Evolutionary conservation across 2,888 invertebrate species (phyloP), one percentile per base, ranked within the genome.

Genomic region (Onchidella celtica): DNA sequence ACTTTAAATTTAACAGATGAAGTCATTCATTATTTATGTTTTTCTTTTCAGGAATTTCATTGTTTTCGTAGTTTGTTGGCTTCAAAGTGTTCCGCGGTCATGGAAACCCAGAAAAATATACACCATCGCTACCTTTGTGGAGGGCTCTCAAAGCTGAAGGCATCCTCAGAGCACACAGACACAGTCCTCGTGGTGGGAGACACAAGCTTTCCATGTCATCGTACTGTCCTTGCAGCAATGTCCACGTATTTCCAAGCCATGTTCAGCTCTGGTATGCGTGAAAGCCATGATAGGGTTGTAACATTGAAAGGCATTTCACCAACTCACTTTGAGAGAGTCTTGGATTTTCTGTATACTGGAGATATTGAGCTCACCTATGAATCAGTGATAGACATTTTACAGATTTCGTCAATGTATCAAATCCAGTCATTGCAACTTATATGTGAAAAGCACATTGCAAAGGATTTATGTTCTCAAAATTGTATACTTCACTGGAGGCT

Each of bases 381-480:
- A 68, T 97, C 97, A 91, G 97, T 97, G 0, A 96, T 96, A 89
- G 89, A 91, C 68, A 75, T 91, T n/a, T 94, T 98, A 21, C 95
- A 96, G 89, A 96, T 96, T 0, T 97, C 97, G 1, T 97, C 98
- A 93, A 97, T 97, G 91, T 95, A 98, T 75, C 96, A 96, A 88
- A 96, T 98, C 88, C 94, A 96, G 74, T 96, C 97, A 0, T 95
- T 97, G 66, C 94, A 97, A 80, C 95, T 96, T 84, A 95, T 96
- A 38, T 97, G 97, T 93, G 96, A 96, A 89, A 95, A 96, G 55
- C 97, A 95, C 90, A 94, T 98, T 47, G 95, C 95, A 80, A 94
- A 93, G 69, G 95, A 95, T 83, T 94, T 98, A 34, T 95, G 94
- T 55, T 95, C 96, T 0, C 95, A 95, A 86, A 95, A 94, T 88